phyloP scores from a whole-genome alignment of 2,113 vertebrate genomes.

The Lophotis ruficrista region DNA sequence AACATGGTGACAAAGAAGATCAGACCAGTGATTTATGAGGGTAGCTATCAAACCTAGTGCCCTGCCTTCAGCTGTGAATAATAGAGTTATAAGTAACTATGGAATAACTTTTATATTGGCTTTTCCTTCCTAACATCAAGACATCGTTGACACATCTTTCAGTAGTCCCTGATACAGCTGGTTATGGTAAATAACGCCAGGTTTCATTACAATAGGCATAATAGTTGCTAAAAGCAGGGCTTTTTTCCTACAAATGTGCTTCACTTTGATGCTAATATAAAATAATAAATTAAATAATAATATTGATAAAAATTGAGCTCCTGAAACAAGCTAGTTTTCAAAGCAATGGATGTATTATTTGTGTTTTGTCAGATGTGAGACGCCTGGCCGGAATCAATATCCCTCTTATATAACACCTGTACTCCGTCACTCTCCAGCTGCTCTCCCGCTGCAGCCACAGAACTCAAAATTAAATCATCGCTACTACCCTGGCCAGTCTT shows the following conservation, averaged over 20 bases:
- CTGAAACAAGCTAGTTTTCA: not conserved
- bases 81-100: not conserved
- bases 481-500: not conserved
- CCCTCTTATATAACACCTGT: not conserved
- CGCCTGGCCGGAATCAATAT: not conserved
- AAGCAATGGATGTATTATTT: not conserved
- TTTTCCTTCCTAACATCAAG: not conserved
- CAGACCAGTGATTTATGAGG: not conserved
- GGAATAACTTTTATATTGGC: not conserved
- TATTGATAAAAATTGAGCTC: not conserved
- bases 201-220: not conserved
- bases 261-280: not conserved
- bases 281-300: not conserved
- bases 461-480: not conserved
- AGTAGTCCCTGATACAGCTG: not conserved
- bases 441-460: not conserved
- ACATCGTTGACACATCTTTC: accelerated
- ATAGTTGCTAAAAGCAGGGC: not conserved
- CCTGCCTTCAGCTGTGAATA: not conserved
- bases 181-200: not conserved
- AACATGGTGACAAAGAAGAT: not conserved
- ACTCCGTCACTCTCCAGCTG: not conserved
- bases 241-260: not conserved
- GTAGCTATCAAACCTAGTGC: not conserved
- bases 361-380: not conserved